These are phyloP conservation scores for Bolborhynchus lineola DNA, from an alignment of 2,113 vertebrate genomes.

Conservation along the genomic window DNA sequence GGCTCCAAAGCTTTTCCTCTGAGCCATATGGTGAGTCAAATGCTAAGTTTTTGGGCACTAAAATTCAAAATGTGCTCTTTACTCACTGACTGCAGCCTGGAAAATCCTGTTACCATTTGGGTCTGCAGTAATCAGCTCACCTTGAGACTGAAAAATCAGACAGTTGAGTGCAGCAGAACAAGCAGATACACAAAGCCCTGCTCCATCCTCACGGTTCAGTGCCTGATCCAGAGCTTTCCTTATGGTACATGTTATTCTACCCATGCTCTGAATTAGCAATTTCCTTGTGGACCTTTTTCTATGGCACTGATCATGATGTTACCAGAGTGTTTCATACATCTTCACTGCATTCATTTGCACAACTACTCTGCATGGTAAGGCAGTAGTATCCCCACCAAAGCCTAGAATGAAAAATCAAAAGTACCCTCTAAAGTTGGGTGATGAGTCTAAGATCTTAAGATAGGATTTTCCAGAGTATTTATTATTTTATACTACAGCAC, in stretches of 20 bases:
- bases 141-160: neutral
- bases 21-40: neutral
- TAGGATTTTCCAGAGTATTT: fast-evolving
- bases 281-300: neutral
- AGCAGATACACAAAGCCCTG: neutral
- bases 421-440: neutral
- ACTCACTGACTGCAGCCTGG: neutral
- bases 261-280: neutral
- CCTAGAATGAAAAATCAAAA: neutral
- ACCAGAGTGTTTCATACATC: fast-evolving
- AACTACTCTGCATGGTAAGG: fast-evolving
- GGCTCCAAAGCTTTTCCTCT: neutral
- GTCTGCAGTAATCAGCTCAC: neutral
- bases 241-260: fast-evolving
- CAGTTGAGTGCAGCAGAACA: neutral
- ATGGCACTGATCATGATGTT: fast-evolving
- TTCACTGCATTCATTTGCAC: neutral
- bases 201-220: neutral
- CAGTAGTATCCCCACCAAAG: neutral
- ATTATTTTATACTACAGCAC: fast-evolving
- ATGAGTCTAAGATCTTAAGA: neutral
- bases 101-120: neutral
- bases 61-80: neutral
- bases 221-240: neutral
- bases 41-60: neutral